Base-by-base conservation (phyloP, 2,888 invertebrate species). In the Tholera decimalis region DNA sequence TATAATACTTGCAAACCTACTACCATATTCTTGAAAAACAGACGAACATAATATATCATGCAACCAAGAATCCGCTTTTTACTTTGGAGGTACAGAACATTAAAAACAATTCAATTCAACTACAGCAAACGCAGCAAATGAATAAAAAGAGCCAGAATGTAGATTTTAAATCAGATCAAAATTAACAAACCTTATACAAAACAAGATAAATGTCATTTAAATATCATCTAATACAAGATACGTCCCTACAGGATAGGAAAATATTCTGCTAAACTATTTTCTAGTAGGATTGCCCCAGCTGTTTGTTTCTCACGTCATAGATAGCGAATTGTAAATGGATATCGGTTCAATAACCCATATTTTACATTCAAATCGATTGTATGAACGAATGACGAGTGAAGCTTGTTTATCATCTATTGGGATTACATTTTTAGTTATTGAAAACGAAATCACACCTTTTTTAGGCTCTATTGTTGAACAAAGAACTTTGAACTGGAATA, bases 301-400 rank as follows among this genome's bases (percentile, higher is more conserved):
- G 78, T 82, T 83, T 83, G 75, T 78, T 79, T 60, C 77, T 54
- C 80, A 70, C 79, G 77, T 83, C 74, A 85, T 69, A 80, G 79
- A 85, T 69, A 80, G 79, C 78, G 73, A 83, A 81, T 81, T 82
- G 77, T 77, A 78, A 83, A 84, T 82, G 73, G 77, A 77, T 83
- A 82, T 83, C 73, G 64, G 87, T 87, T 87, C 84, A 87, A 88
- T 80, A 85, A 68, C 82, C 83, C 76, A 82, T 74, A 85, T 84
- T 87, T 83, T 77, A 80, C 79, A 86, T 85, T 86, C 81, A 85
- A 86, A 87, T 85, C 59, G 55, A 79, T 71, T 73, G 68, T 79
- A 77, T 64, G 72, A 74, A 70, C 73, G 72, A 75, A 62, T 70
- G 73, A 76, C 79, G 76, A 76, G 63, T 78, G 73, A 74, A 28